Evolutionary conservation across 2,888 invertebrate genomes (phyloP).

Genomic region (Cotesia congregata): DNA sequence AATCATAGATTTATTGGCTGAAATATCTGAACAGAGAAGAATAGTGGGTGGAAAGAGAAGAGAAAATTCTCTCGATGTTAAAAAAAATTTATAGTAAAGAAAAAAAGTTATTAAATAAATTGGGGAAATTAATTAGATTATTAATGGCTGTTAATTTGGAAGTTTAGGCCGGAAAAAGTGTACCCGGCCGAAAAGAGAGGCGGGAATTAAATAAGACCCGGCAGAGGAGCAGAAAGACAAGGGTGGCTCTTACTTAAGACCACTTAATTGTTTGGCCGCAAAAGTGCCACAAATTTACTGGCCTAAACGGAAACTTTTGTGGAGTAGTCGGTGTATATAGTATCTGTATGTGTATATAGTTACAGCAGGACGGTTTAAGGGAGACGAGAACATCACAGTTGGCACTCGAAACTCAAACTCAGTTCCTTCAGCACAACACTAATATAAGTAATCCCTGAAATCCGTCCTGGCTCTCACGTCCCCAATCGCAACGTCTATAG

Average conservation of each 20-base stretch:
- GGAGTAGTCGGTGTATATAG: not conserved
- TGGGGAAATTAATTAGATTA: not conserved
- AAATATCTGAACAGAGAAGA: constrained; percentile 12
- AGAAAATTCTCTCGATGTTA: too few species aligned
- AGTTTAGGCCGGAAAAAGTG: not conserved
- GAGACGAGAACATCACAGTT: constrained; percentile 58
- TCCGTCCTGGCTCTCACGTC: constrained; percentile 39
- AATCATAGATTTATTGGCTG: constrained; percentile 25
- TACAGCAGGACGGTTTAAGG: constrained; percentile 19
- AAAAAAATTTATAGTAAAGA: too few species aligned
- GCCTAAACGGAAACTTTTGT: constrained; percentile 52
- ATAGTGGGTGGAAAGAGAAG: too few species aligned
- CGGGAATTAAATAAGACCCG: not conserved
- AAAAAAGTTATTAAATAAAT: not conserved
- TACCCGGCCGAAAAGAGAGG: not conserved
- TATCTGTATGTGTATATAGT: not conserved
- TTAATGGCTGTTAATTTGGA: not conserved
- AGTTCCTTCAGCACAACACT: constrained; percentile 24
- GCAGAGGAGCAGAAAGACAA: not conserved
- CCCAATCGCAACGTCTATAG: not conserved
- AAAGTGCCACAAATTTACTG: constrained; percentile 66
- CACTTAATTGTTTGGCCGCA: constrained; percentile 66
- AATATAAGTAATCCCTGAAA: constrained; percentile 49
- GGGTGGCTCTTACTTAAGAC: constrained; percentile 51
- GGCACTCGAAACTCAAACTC: constrained; percentile 56